Conservation (phyloP, 2,113 vertebrate species). For the Hystrix brachyura region DNA sequence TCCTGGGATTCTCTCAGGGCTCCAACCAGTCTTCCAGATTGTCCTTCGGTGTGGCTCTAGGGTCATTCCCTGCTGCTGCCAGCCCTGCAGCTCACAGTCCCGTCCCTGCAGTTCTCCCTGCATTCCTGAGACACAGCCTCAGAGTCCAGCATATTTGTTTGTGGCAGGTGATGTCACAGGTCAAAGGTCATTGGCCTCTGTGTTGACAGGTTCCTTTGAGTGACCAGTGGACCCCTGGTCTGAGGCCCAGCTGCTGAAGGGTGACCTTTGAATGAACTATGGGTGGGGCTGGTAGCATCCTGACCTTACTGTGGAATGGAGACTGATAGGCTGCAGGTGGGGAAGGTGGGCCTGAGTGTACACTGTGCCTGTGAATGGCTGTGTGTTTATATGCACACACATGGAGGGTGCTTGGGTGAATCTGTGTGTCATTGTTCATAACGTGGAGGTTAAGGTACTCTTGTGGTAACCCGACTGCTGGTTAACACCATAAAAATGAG, state of each 20-base stretch:
- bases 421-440: not conserved
- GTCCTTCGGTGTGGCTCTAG: not conserved
- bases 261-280: not conserved
- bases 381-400: not conserved
- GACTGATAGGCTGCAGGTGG: not conserved
- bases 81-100: too few species aligned
- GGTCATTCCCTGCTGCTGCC: too few species aligned
- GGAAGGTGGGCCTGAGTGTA: not conserved
- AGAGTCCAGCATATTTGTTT: not conserved
- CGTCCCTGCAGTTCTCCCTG: too few species aligned
- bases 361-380: not conserved
- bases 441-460: not conserved
- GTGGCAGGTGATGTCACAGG: not conserved
- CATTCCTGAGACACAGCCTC: too few species aligned
- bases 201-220: not conserved
- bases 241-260: not conserved
- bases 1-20: not conserved
- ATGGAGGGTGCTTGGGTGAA: rapidly evolving
- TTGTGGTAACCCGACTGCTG: not conserved
- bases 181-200: not conserved
- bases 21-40: not conserved
- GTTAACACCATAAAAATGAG: not conserved
- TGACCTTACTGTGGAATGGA: not conserved
- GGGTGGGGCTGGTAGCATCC: not conserved
- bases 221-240: not conserved